A percentile compares a stretch with the other conserved stretches of the same genome.
phyloP scores from a whole-genome alignment of 2,888 invertebrate species.

The Pseudanteris insignis region DNA sequence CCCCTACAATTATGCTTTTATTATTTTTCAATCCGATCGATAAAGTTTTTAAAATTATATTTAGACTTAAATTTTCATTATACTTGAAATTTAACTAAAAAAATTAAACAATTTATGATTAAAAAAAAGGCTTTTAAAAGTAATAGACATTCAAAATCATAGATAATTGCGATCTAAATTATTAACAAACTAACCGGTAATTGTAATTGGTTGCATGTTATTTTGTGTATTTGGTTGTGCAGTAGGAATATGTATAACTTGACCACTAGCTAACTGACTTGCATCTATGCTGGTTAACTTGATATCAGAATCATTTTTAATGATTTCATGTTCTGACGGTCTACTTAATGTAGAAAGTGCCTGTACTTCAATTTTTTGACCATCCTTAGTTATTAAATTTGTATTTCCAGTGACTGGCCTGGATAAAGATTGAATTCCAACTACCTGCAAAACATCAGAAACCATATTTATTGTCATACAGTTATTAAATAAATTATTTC shows the following conservation, averaged over 20 bases:
- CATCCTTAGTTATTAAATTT: constrained; percentile 63
- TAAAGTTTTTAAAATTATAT: no score
- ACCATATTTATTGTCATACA: neutral
- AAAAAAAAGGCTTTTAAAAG: no score
- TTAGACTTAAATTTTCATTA: no score
- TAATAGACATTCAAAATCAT: no score
- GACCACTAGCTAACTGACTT: constrained; percentile 60
- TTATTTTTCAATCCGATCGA: no score
- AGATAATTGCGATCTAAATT: no score
- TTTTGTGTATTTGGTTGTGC: constrained; percentile 52
- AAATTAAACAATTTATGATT: no score
- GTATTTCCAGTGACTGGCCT: constrained; percentile 52
- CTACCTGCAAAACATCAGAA: constrained; percentile 57
- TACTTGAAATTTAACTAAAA: no score
- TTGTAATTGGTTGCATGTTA: constrained; percentile 74
- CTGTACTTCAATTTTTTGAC: constrained; percentile 64
- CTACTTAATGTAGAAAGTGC: constrained; percentile 57
- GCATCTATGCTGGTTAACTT: constrained; percentile 64
- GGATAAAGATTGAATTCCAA: constrained; percentile 59
- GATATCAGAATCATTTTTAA: constrained; percentile 55
- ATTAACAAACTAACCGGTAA: constrained; percentile 68
- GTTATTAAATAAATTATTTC: neutral
- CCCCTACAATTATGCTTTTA: constrained; percentile 68
- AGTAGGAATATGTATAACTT: constrained; percentile 64
- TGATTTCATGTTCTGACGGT: constrained; percentile 48